Base-by-base conservation (phyloP, 2,888 invertebrate genomes). In the Drosophila prolongata region DNA sequence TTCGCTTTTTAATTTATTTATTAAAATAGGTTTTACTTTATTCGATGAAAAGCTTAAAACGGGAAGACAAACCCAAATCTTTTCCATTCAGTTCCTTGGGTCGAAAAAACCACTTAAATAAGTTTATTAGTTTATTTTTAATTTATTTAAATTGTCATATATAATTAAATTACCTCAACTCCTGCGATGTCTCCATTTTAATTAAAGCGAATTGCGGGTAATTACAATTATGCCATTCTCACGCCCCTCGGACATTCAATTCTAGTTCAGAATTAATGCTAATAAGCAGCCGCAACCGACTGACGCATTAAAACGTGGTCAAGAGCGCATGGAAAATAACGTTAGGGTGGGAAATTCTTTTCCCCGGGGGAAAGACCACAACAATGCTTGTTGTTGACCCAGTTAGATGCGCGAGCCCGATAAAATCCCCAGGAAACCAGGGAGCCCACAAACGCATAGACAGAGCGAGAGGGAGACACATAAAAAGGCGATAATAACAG, bases 251-350 rank as follows among this genome's bases (percentile, higher is more conserved):
- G 37, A 46, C 47, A 60, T 61, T 19, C 64, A 68, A 74, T 77
- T 72, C 61, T 68, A 85, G 56, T 65, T 65, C 69, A 40, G 69
- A 66, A 75, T 81, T 80, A 87, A 87, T 81, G 82, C 68, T 74
- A 71, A 71, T 84, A 74, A 80, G 68, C 59, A 52, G 56, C 43
- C 52, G 27, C 30, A 27, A 35, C 47, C 30, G 54, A 19, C 43
- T 38, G 42, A 37, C 59, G 53, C 70, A 56, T 53, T 53, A 54
- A 60, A 69, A 72, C 69, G 69, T 69, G 69, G 69, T 75, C 52
- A 75, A 66, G 67, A 66, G 61, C 62, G 42, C 37, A 6, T 34
- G 69, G 43, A 38, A 55, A 72, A 43, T 47, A 43, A 44, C 49
- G 49, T 11, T 27, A 8, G 54, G 47, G 54, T 13, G 35, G 30